These are phyloP conservation scores for Aphelenchoides bicaudatus DNA, from an alignment of 2,888 invertebrate genomes.

Conservation along the genomic window DNA sequence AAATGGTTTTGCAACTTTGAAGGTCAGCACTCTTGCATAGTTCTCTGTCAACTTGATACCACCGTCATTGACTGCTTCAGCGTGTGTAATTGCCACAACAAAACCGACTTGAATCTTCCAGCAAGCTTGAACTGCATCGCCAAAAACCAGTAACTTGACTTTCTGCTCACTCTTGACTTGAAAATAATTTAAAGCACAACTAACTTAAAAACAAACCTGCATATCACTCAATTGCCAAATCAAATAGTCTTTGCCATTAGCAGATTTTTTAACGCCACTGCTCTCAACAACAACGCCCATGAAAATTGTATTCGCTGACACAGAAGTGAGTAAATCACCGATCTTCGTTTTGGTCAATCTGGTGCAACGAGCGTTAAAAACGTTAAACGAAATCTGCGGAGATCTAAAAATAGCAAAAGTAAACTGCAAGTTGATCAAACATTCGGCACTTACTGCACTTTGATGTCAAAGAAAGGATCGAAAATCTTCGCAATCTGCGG, in stretches of 20 bases:
- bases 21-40: conserved; percentile 59
- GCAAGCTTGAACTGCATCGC: conserved; percentile 49
- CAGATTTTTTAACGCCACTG: conserved; percentile 45
- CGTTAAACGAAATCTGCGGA: conserved; percentile 70
- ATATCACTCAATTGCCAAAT: conserved; percentile 57
- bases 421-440: too few species aligned
- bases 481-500: too few species aligned
- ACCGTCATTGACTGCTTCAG: conserved; percentile 30
- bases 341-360: conserved; percentile 68
- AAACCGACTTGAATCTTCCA: conserved; percentile 48
- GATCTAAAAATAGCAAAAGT: too few species aligned
- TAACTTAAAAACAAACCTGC: conserved; percentile 51
- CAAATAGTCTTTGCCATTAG: conserved; percentile 53
- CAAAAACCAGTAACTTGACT: conserved; percentile 51
- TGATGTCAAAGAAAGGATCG: too few species aligned
- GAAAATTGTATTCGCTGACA: too few species aligned
- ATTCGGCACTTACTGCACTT: too few species aligned
- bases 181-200: too few species aligned
- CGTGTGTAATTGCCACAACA: conserved; percentile 32
- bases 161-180: conserved; percentile 21
- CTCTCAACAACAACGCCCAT: conserved; percentile 63
- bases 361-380: conserved; percentile 74
- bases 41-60: conserved; percentile 19
- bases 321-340: conserved; percentile 45
- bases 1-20: conserved; percentile 45